These are phyloP conservation scores for Microtus montanus DNA, from an alignment of 2,113 vertebrate species.

Conservation along the genomic window DNA sequence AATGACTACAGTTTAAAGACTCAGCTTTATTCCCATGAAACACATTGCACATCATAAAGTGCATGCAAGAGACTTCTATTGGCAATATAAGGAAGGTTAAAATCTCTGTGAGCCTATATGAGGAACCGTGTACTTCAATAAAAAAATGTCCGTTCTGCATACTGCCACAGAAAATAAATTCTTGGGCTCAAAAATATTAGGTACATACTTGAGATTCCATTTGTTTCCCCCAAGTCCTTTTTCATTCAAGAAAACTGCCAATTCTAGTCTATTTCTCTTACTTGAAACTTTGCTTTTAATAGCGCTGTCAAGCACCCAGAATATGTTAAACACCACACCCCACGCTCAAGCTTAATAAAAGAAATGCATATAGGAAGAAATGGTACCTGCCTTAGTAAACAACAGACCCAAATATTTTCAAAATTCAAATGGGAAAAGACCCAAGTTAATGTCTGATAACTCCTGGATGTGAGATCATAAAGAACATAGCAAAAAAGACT, in stretches of 20 bases:
- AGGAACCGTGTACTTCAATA: not conserved
- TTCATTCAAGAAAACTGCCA: constrained; percentile 40
- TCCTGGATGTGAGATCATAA: constrained; percentile 16
- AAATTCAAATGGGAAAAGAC: constrained; percentile 26
- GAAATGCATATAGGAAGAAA: not conserved
- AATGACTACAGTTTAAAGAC: not conserved
- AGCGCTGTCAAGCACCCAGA: not conserved
- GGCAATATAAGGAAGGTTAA: not conserved
- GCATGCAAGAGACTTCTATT: not conserved
- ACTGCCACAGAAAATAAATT: constrained; percentile 27
- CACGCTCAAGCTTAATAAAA: constrained; percentile 27
- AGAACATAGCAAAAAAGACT: not conserved
- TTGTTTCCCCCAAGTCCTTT: constrained; percentile 27
- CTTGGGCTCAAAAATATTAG: not conserved
- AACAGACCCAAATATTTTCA: not conserved
- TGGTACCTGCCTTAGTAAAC: not conserved
- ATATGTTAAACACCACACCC: not conserved
- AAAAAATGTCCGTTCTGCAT: not conserved
- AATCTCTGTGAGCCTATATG: not conserved
- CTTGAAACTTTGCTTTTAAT: constrained; percentile 18
- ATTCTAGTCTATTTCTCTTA: constrained; percentile 23
- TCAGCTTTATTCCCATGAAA: constrained; percentile 16
- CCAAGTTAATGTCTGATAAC: not conserved
- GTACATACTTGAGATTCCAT: constrained; percentile 49
- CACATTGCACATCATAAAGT: not conserved